Conservation (phyloP, 2,797 vertebrate species). For the Megalops cyprinoides region DNA sequence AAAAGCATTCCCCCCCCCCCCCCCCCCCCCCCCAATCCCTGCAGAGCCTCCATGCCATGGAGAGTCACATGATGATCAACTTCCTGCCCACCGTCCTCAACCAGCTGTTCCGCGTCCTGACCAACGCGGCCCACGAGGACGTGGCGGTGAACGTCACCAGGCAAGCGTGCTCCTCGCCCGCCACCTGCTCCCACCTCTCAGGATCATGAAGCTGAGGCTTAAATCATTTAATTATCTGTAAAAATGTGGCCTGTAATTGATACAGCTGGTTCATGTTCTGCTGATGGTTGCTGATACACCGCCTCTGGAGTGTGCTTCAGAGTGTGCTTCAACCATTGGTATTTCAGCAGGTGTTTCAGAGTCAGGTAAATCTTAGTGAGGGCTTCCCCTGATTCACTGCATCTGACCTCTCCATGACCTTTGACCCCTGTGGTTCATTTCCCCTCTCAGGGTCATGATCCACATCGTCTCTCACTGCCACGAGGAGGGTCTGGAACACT, state of each 20-base stretch:
- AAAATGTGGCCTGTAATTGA: no score
- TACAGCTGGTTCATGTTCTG: no score
- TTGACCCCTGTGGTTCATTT: neutral
- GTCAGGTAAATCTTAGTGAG: neutral
- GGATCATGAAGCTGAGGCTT: no score
- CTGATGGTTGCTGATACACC: no score
- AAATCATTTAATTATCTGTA: no score
- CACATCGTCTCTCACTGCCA: slow-evolving; percentile 97
- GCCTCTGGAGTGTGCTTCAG: no score
- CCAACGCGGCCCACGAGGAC: slow-evolving; percentile 88
- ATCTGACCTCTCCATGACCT: neutral
- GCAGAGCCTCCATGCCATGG: slow-evolving; percentile 95
- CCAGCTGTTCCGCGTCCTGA: slow-evolving; percentile 92
- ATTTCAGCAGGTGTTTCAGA: no score
- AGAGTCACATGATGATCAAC: slow-evolving; percentile 93
- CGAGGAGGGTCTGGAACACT: slow-evolving; percentile 93
- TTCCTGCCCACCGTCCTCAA: slow-evolving; percentile 95
- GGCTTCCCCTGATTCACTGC: neutral
- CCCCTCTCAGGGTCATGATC: slow-evolving; percentile 86
- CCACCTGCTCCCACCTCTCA: neutral
- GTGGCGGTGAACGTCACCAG: slow-evolving; percentile 94
- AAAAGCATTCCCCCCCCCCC: neutral
- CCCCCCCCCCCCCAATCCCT: slow-evolving; percentile 10
- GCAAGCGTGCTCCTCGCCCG: slow-evolving; percentile 59
- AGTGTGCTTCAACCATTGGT: no score